These are phyloP conservation scores for Podocnemis expansa DNA, from an alignment of 2,113 vertebrate species.

Conservation along the genomic window DNA sequence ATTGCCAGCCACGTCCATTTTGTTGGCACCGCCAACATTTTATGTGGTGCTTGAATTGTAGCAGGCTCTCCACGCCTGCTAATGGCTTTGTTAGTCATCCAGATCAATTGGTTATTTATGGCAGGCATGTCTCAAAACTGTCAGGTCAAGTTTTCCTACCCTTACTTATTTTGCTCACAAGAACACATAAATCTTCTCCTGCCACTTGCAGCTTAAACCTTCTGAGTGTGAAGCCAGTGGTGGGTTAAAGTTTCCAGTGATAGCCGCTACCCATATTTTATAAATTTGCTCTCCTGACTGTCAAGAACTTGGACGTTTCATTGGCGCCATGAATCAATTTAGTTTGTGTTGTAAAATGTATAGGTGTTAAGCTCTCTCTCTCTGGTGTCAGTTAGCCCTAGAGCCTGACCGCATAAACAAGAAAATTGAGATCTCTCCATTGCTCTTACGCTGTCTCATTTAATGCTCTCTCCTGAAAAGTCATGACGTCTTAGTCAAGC, in stretches of 20 bases:
- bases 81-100: slow-evolving; percentile 34
- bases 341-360: slow-evolving; percentile 2
- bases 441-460: not conserved
- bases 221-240: slow-evolving; percentile 43
- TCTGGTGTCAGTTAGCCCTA: not conserved
- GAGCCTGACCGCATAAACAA: slow-evolving; percentile 20
- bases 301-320: not conserved
- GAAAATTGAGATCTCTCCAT: slow-evolving; percentile 3
- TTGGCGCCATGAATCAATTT: slow-evolving; percentile 42
- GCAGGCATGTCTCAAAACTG: slow-evolving; percentile 42
- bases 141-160: slow-evolving; percentile 58
- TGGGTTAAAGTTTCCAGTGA: slow-evolving; percentile 39
- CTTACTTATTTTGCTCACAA: slow-evolving; percentile 40
- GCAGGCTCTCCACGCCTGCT: slow-evolving; percentile 34
- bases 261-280: slow-evolving; percentile 2
- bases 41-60: slow-evolving; percentile 11
- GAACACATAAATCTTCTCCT: slow-evolving; percentile 53
- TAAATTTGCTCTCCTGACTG: slow-evolving; percentile 7
- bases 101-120: slow-evolving; percentile 55
- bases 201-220: slow-evolving; percentile 62
- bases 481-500: not conserved
- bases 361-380: not conserved
- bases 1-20: slow-evolving; percentile 31
- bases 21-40: slow-evolving; percentile 54
- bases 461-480: not conserved